These are phyloP conservation scores for Papilio dardanus DNA, from an alignment of 1,140 invertebrate species.

Conservation along the genomic window DNA sequence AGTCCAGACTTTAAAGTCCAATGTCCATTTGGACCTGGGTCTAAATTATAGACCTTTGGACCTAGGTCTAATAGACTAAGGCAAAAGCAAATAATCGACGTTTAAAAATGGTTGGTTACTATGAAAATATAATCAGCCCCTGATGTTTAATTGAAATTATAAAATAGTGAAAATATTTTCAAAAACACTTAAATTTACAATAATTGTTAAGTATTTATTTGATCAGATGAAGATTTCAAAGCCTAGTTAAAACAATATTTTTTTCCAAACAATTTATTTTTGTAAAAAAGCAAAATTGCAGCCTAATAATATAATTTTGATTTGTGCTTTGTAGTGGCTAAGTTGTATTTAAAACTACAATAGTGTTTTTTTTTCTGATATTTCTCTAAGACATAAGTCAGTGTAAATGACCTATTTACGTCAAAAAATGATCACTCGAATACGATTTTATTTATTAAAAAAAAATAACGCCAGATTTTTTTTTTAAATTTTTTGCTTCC, in stretches of 20 bases:
- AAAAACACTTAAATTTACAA: not conserved
- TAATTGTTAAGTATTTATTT: not conserved
- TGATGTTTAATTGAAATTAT: not conserved
- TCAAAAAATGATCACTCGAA: not conserved
- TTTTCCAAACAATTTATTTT: not conserved
- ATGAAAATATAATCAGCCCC: not conserved
- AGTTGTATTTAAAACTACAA: not conserved
- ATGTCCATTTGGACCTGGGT: not conserved
- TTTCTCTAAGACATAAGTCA: not conserved
- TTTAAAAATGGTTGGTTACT: not conserved
- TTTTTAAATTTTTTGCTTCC: not conserved
- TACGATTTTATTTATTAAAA: not conserved
- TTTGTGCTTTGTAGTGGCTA: not conserved
- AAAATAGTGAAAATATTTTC: not conserved
- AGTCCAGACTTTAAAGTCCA: not conserved
- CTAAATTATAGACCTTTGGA: not conserved
- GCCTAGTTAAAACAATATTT: not conserved
- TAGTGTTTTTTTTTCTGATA: not conserved
- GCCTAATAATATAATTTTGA: not conserved
- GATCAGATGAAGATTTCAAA: not conserved
- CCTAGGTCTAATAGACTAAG: not conserved
- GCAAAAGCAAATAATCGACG: not conserved
- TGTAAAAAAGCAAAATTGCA: not conserved
- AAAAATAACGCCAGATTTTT: not conserved
- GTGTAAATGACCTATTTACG: not conserved